phyloP scores from a whole-genome alignment of 1,140 invertebrate genomes.

The Bombus terrestris region DNA sequence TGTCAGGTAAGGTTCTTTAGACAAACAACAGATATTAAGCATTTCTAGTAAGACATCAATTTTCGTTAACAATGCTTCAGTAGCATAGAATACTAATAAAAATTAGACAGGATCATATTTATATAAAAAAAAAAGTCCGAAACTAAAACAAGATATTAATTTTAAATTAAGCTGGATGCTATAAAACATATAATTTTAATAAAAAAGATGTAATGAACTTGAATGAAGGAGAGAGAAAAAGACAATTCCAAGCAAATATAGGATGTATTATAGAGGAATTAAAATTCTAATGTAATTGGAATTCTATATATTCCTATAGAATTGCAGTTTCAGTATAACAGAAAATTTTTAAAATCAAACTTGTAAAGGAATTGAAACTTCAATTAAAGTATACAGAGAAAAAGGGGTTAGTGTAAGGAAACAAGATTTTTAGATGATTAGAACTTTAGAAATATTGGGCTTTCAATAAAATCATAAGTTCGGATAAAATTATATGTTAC shows the following conservation, averaged over 20 bases:
- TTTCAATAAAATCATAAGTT: conserved; percentile 28
- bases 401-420: conserved; percentile 17
- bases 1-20: neutral
- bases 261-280: neutral
- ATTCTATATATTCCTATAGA: neutral
- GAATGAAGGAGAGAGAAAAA: conserved; percentile 21
- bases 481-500: conserved; percentile 11
- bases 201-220: conserved; percentile 12
- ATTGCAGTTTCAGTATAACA: neutral
- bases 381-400: conserved; percentile 5
- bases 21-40: neutral
- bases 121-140: conserved; percentile 9
- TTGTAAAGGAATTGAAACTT: conserved; percentile 9
- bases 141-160: conserved; percentile 20
- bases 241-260: conserved; percentile 14
- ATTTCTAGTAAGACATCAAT: conserved; percentile 8
- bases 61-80: conserved; percentile 4
- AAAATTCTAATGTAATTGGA: conserved; percentile 11
- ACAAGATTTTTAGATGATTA: conserved; percentile 27
- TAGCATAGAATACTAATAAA: conserved; percentile 19
- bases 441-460: conserved; percentile 28
- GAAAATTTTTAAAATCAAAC: neutral
- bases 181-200: conserved; percentile 21
- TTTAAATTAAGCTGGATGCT: conserved; percentile 15
- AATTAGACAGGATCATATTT: conserved; percentile 11